Evolutionary conservation across 2,797 vertebrate genomes (phyloP), one percentile per base, ranked within the genome.

Genomic region (Lithobates sylvaticus): DNA sequence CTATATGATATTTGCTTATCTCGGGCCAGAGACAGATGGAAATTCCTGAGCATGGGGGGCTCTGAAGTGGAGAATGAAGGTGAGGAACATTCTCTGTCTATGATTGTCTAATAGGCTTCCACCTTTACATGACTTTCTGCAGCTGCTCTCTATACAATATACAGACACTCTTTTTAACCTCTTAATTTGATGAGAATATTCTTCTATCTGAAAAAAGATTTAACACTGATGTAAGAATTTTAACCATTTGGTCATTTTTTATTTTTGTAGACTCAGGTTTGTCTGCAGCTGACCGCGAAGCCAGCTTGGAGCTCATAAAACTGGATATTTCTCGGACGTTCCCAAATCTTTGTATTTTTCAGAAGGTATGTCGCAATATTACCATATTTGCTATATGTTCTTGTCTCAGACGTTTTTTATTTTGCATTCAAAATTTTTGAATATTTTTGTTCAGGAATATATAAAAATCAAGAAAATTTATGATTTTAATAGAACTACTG

Each of bases 321-420:
- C 92, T 99, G 94, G 98, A 99, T 93, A 99, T 99, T 89, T 99
- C 97, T 0, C 95, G 97, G 89, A 99, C 97, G 0, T 99, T 99
- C 91, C 98, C 97, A 72, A 97, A 93, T 75, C 95, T 99, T 81
- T 99, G 98, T 89, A 99, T 99, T 92, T 99, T 99, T 91, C 98
- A 99, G 91, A 92, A 98, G 91, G 98, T 99, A 92, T 91, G 94
- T 79, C 16, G 18, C 27, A 21, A 2, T 75, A 5, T 27, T 44
- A 47, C 10, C 3, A 47, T 47, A 3, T 13, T 26, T 9, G 12
- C 39, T 10, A 54, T 21, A 54, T 27, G 39, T 9, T 5, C 0
- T 61, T 5, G 10, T 61, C 18, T 9, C 7, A 2, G 39, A 39
- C 21, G 23, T 21, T 61, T 23, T 23, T 61, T 1, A n/a, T 23